Base-by-base conservation (phyloP, 2,797 vertebrate genomes). In the Spea hammondii region DNA sequence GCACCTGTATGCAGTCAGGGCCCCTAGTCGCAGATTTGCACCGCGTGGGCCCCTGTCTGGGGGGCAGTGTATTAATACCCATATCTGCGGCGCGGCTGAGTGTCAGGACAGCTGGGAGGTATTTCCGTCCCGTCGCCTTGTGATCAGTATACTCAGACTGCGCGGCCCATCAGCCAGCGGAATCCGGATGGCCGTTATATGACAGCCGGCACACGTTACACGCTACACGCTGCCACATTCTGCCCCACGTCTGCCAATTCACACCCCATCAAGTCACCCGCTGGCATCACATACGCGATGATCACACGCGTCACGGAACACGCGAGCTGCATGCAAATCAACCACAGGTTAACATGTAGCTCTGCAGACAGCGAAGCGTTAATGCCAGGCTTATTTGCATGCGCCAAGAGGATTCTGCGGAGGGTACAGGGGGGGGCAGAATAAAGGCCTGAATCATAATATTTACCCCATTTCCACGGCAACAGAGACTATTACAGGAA, bases 401-500 rank as follows among this genome's bases (percentile, higher is more conserved):
- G 50, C 10, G 6, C 3, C 11, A 4, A 6, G 13, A 6, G 17
- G 55, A 51, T 50, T 70, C 10, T 51, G 69, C 14, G 51, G 8
- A 17, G 17, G 50, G 51, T 10, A n/a, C 10, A 6, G 12, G 6
- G 4, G 53, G 32, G 14, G 46, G 5, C 12, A 46, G 64, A 49
- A 13, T 8, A 5, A 45, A 6, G 9, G 59, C 47, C 47, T 14
- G 32, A 3, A 12, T 12, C 48, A 70, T 72, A 78, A 78, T 72
- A 78, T 78, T 78, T 78, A 72, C 69, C 4, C 44, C 4, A 46
- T 78, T 44, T 48, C 76, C 69, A 49, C 1, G 70, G 69, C n/a
- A 53, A 78, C 14, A 5, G 9, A 11, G 55, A 4, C 76, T 12
- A 8, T n/a, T 47, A 70, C 69, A 72, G 76, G 76, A 78, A 78